Percentiles rank a stretch among this genome's conserved stretches.
Evolutionary conservation across 1,140 invertebrate species (phyloP).

Genomic region (Bilobella aurantiaca): DNA sequence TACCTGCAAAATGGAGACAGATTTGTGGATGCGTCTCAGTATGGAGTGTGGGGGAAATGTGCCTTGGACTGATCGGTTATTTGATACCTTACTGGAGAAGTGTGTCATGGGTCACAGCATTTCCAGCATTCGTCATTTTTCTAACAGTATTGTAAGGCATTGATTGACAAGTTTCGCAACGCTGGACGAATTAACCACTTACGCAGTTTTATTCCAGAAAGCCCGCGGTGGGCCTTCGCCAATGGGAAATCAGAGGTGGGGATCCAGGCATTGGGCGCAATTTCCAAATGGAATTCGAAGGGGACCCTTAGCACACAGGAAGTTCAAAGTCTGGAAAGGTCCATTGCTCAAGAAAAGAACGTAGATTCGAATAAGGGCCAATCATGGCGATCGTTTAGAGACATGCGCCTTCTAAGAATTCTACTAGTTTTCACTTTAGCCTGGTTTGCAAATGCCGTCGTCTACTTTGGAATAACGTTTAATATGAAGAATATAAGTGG

Average conservation of each 20-base stretch:
- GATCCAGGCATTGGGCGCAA: conserved; percentile 10
- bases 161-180: too few relatives aligned
- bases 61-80: conserved; percentile 20
- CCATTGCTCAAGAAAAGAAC: not conserved
- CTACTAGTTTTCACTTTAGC: conserved; percentile 5
- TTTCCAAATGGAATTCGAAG: conserved; percentile 27
- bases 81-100: conserved; percentile 20
- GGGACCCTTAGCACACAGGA: not conserved
- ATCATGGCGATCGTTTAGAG: conserved; percentile 12
- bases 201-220: conserved; percentile 25
- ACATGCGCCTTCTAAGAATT: not conserved
- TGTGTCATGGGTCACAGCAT: conserved; percentile 8
- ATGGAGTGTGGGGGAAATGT: conserved; percentile 23
- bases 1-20: conserved; percentile 21
- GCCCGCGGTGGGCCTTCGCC: conserved; percentile 17
- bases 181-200: too few relatives aligned
- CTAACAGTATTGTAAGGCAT: conserved; percentile 23
- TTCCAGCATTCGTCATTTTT: conserved; percentile 23
- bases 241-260: conserved; percentile 19
- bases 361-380: not conserved
- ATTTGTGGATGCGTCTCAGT: conserved; percentile 25
- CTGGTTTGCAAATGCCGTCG: conserved; percentile 19
- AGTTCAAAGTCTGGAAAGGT: conserved; percentile 16
- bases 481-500: conserved; percentile 22
- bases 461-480: conserved; percentile 18